Base-by-base conservation (phyloP, 2,888 invertebrate species). In the Parthenolecanium corni region DNA sequence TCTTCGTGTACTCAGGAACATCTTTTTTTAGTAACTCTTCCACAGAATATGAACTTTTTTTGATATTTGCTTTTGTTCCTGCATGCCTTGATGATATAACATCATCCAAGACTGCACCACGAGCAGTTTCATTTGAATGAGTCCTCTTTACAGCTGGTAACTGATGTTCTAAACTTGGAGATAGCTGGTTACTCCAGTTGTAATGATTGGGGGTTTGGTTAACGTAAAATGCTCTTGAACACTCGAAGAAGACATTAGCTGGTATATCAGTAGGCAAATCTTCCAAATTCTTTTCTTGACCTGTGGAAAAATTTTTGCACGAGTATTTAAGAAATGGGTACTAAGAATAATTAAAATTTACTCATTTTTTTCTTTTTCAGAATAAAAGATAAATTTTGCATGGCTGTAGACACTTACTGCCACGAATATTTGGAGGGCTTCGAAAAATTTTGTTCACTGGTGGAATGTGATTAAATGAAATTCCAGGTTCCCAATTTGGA, bases 401-500 rank as follows among this genome's bases (percentile, higher is more conserved):
- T n/a, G n/a, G n/a, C n/a, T n/a, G n/a, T n/a, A n/a, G n/a, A 47
- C 36, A 46, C 47, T 38, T 36, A 57, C 58, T 58, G 49, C 47
- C 47, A 21, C 21, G 36, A 20, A 31, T 20, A 3, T 58, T 58
- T 58, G 25, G 58, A 20, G 4, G 14, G 16, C 16, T 56, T 18
- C 36, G 47, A 21, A 49, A 46, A 46, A 58, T 49, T 23, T 47
- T 47, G 20, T 58, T 58, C 31, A 49, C 18, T n/a, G 58, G 18
- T 14, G 38, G 3, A 58, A 21, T 49, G 36, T 36, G 18, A 1
- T 18, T 2, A 0, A 49, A 31, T 12, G 38, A 20, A 23, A 21
- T 47, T 47, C 86, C 86, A 0, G 89, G 87, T 73, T 93, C 93
- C 71, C 93, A 94, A 68, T 93, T 86, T 64, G 92, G 81, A 71